phyloP scores from a whole-genome alignment of 2,888 invertebrate species.

The Caenorhabditis macrosperma region DNA sequence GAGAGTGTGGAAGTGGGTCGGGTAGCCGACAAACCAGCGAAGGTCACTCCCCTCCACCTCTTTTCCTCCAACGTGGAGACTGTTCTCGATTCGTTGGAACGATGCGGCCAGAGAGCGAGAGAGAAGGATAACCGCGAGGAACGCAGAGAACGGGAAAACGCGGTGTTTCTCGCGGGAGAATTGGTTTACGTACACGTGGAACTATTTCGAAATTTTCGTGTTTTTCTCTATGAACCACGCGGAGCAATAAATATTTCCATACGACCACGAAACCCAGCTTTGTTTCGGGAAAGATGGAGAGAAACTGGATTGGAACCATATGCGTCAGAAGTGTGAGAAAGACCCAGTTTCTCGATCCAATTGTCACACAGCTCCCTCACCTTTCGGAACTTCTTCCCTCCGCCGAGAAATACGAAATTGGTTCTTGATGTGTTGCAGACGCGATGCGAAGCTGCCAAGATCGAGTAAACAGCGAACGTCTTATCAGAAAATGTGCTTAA shows the following conservation, averaged over 20 bases:
- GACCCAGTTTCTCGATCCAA: not conserved
- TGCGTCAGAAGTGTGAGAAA: not conserved
- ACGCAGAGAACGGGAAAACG: not conserved
- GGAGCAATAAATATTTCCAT: no score
- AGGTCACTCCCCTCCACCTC: slow-evolving; percentile 47
- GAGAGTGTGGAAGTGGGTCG: slow-evolving; percentile 49
- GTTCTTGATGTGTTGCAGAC: slow-evolving; percentile 46
- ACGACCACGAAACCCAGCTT: no score
- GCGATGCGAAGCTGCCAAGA: slow-evolving; percentile 13
- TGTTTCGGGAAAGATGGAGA: no score
- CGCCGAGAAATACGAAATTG: slow-evolving; percentile 10
- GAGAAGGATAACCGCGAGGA: not conserved
- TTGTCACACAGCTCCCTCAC: slow-evolving; percentile 5
- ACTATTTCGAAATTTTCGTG: no score
- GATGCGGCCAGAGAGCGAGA: slow-evolving; percentile 2
- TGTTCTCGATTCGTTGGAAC: slow-evolving; percentile 38
- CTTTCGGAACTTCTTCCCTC: not conserved
- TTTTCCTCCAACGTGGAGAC: slow-evolving; percentile 44
- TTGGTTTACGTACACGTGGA: slow-evolving; percentile 4
- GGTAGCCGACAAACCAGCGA: slow-evolving; percentile 11
- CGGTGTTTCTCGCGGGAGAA: not conserved
- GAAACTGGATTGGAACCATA: not conserved
- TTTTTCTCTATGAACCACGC: no score
- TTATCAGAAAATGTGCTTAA: slow-evolving; percentile 5
- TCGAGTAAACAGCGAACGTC: not conserved